Conservation (phyloP, 2,797 vertebrate genomes). For the Helostoma temminkii region DNA sequence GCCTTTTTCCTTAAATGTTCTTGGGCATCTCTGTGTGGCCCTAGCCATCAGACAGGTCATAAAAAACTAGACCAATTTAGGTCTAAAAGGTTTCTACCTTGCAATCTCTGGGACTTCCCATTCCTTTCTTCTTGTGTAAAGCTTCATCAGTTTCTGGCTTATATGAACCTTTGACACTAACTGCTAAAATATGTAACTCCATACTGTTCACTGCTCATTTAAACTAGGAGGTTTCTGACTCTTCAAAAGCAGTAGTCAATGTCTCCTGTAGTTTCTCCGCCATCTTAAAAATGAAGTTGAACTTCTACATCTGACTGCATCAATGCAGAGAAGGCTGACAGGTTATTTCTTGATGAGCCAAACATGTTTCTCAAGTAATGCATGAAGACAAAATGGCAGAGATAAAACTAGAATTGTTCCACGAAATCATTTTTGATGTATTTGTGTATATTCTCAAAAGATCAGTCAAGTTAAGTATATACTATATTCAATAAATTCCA, state of each 20-base stretch:
- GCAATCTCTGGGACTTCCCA: background rate
- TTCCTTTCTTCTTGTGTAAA: background rate
- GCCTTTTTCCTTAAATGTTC: constrained; percentile 27
- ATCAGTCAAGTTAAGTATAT: too few relatives aligned
- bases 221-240: background rate
- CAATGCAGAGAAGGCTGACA: background rate
- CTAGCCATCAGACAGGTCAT: background rate
- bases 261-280: background rate
- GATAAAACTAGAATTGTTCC: too few relatives aligned
- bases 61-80: too few relatives aligned
- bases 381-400: too few relatives aligned
- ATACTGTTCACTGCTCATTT: background rate
- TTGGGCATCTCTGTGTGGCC: background rate
- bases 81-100: background rate
- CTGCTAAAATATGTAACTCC: constrained; percentile 12
- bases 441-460: too few relatives aligned
- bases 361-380: background rate
- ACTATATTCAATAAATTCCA: background rate
- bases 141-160: constrained; percentile 2
- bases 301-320: background rate
- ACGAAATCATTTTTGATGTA: too few relatives aligned
- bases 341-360: too few relatives aligned
- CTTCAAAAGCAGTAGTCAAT: background rate
- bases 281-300: constrained; percentile 9
- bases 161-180: background rate